These are phyloP conservation scores for Belgica antarctica DNA, from an alignment of 2,888 invertebrate genomes.

Conservation along the genomic window DNA sequence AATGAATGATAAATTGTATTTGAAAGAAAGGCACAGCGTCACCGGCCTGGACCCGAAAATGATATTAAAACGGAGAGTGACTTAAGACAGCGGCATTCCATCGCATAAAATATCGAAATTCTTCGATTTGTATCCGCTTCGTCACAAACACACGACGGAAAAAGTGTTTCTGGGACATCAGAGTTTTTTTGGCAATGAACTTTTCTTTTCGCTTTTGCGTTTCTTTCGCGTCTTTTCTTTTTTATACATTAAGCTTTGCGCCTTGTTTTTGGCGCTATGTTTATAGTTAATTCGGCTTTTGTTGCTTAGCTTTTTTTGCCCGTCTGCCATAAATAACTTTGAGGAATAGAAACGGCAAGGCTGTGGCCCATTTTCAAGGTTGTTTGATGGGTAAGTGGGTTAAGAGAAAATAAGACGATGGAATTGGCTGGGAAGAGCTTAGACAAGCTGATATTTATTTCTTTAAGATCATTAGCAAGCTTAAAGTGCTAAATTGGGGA, in stretches of 20 bases:
- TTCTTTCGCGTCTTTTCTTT: background rate
- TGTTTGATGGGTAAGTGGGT: too few relatives aligned
- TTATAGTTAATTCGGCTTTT: conserved; percentile 9
- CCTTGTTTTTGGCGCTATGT: background rate
- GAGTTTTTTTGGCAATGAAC: conserved; percentile 31
- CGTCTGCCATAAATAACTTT: too few relatives aligned
- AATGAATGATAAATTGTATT: conserved; percentile 28
- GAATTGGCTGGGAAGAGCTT: too few relatives aligned
- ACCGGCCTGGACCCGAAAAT: background rate
- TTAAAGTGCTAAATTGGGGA: too few relatives aligned
- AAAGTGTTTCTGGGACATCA: conserved; percentile 32
- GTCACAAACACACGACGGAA: background rate
- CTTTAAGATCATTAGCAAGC: too few relatives aligned
- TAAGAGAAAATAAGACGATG: too few relatives aligned
- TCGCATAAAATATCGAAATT: conserved; percentile 12
- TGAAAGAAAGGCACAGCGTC: background rate
- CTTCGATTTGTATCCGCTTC: conserved; percentile 18
- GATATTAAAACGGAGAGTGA: background rate
- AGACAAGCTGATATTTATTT: too few relatives aligned
- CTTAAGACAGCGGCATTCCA: background rate
- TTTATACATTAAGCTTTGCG: background rate
- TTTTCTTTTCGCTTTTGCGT: conserved; percentile 23
- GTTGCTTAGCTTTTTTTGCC: background rate
- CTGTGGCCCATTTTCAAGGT: too few relatives aligned
- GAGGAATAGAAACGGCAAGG: too few relatives aligned